Evolutionary conservation across 2,113 vertebrate species (phyloP), one percentile per base, ranked within the genome.

Genomic region (Scopus umbretta): DNA sequence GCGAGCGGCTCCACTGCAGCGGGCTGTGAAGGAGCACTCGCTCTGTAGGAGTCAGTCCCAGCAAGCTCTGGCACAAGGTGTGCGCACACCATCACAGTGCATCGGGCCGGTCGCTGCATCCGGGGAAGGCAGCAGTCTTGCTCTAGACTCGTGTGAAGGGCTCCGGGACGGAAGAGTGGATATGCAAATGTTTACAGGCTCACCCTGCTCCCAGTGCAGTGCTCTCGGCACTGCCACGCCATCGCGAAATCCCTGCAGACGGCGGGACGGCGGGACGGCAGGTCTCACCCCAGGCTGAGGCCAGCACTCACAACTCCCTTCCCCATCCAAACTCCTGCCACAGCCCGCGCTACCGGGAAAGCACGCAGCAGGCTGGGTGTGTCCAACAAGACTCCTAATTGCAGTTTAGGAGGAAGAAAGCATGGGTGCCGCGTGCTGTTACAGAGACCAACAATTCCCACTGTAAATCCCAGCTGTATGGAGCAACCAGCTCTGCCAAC

Each of bases 131-230:
- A 17, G 30, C 2, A 0, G 17, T 19, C 45, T 36, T 36, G 49
- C 47, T 68, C 45, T 13, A 71, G 34, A 9, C 38, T 47, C 8
- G 2, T 16, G 9, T 40, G 29, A 73, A 76, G 34, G n/a, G 43
- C 63, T 45, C 52, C 47, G 56, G 50, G 9, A 43, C 13, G 34
- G 63, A 86, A 15, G 5, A 38, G 16, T 1, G 11, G 59, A 66
- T 26, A 29, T 2, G 1, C 0, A 0, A 40, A 34, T 1, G 29
- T 50, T n/a, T 22, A 8, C 83, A 47, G 32, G n/a, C 49, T 16
- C 16, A 9, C 14, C 5, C 50, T 38, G 63, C 49, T 84, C 17
- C 40, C 63, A 43, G 55, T 23, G n/a, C 15, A 32, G 36, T 3
- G 3, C n/a, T 62, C 42, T 34, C 63, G 55, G 50, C 50, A 4